A percentile compares a stretch with the other conserved stretches of the same genome.
Conservation (phyloP, 2,113 vertebrate species). For the Axis porcinus region DNA sequence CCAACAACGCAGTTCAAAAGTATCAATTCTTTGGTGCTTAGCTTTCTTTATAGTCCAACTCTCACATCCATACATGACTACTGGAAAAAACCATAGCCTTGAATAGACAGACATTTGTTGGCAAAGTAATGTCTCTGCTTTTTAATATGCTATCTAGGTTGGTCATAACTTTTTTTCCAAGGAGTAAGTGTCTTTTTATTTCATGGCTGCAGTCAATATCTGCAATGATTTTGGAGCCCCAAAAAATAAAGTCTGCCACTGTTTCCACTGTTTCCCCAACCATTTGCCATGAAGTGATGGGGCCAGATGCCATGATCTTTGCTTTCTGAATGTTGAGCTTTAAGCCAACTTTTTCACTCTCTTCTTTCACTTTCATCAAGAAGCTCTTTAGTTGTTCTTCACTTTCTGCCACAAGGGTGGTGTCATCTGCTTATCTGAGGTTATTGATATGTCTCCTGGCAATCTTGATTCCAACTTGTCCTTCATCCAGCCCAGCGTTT, state of each 20-base stretch:
- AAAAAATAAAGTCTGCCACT: rapidly evolving
- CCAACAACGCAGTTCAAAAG: neutral
- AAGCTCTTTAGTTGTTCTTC: neutral
- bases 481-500: rapidly evolving
- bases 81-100: neutral
- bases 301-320: neutral
- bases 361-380: neutral
- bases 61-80: neutral
- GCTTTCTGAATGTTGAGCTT: neutral
- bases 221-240: neutral
- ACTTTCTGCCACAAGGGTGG: neutral
- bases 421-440: neutral
- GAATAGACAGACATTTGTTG: neutral
- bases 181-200: neutral
- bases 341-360: neutral
- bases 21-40: neutral
- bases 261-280: neutral
- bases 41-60: neutral
- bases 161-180: neutral
- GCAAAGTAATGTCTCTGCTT: neutral
- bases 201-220: neutral
- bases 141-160: neutral
- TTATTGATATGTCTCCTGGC: neutral
- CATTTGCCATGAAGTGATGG: neutral
- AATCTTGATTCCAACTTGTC: neutral